Evolutionary conservation across 2,888 invertebrate genomes (phyloP).

Genomic region (Podabrus alpinus): DNA sequence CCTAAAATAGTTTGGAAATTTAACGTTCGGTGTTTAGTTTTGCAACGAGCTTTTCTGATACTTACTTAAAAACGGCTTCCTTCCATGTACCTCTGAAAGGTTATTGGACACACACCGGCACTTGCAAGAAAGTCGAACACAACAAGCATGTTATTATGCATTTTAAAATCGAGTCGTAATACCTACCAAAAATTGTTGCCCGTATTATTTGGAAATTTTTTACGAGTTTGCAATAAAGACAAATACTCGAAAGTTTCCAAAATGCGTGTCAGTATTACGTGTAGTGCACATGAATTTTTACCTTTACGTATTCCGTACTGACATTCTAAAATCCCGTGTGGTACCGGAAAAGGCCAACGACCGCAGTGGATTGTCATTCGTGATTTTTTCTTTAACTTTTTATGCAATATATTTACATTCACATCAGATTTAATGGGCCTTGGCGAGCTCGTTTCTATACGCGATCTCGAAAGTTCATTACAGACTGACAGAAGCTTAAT

Average conservation of each 20-base stretch:
- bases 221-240: constrained; percentile 29
- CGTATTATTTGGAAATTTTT: neutral
- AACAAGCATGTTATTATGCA: neutral
- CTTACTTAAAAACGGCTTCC: neutral
- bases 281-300: constrained; percentile 20
- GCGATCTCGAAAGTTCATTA: constrained; percentile 8
- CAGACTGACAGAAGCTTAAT: neutral
- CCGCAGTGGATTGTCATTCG: constrained; percentile 37
- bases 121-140: neutral
- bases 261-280: constrained; percentile 41
- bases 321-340: constrained; percentile 34
- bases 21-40: neutral
- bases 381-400: constrained; percentile 34
- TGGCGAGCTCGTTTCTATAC: constrained; percentile 32
- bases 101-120: neutral
- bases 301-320: constrained; percentile 27
- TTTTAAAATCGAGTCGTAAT: neutral
- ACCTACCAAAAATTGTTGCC: neutral
- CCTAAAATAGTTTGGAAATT: neutral
- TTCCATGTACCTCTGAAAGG: neutral
- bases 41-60: no score
- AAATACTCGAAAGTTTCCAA: constrained; percentile 38
- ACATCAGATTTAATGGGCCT: constrained; percentile 34
- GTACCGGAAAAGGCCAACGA: constrained; percentile 35
- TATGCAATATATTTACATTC: constrained; percentile 35